Evolutionary conservation across 37 sponge, comb jelly and placozoan species (phyloP).

Genomic region (Tethya wilhelma): DNA sequence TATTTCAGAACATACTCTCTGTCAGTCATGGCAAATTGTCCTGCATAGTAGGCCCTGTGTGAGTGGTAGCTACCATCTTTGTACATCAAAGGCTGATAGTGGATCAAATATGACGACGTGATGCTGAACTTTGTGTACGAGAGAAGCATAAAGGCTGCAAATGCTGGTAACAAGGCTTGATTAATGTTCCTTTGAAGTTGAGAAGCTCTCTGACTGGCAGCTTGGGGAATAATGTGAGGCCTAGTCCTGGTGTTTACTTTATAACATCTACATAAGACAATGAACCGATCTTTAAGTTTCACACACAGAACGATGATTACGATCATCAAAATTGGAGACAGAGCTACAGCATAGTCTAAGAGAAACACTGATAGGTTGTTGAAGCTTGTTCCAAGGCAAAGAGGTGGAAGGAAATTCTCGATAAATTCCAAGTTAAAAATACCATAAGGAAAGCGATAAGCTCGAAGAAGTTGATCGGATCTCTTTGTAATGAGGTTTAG

Average conservation of each 20-base stretch:
- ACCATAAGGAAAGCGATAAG: slow-evolving; percentile 41
- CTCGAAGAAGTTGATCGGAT: background rate
- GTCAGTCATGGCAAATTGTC: slow-evolving; percentile 2
- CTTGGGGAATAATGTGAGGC: too few relatives aligned
- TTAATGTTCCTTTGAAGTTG: background rate
- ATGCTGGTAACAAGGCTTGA: slow-evolving; percentile 16
- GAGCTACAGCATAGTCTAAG: slow-evolving; percentile 35
- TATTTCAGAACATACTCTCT: background rate
- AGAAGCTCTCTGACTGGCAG: background rate
- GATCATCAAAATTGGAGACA: slow-evolving; percentile 61
- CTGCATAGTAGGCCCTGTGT: slow-evolving; percentile 19
- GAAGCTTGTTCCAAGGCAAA: slow-evolving; percentile 12
- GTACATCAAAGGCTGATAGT: background rate
- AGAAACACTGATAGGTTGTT: slow-evolving; percentile 13
- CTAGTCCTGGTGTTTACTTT: too few relatives aligned
- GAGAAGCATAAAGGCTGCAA: slow-evolving; percentile 50
- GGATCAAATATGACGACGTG: slow-evolving; percentile 10
- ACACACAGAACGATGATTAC: background rate
- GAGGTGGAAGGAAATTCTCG: background rate
- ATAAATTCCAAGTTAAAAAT: slow-evolving; percentile 56
- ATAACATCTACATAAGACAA: too few relatives aligned
- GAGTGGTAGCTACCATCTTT: background rate
- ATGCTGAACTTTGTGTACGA: slow-evolving; percentile 39
- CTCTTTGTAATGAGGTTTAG: background rate
- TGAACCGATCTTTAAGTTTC: background rate